Percentiles rank a stretch among this genome's conserved stretches.
phyloP scores from a whole-genome alignment of 2,113 vertebrate genomes.

The Prochilodus magdalenae region DNA sequence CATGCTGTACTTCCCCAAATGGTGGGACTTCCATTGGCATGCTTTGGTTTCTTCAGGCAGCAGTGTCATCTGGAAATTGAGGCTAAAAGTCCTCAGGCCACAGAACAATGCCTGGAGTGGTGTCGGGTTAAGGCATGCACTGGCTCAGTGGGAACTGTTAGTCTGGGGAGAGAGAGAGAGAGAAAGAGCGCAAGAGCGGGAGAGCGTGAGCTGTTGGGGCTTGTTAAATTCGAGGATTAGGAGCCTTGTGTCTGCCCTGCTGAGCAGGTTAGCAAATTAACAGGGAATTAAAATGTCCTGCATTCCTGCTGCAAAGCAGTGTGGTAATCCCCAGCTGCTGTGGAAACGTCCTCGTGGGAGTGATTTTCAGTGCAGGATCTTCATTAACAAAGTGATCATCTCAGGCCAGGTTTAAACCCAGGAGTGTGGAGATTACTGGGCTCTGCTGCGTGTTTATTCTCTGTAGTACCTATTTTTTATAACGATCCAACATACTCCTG shows the following conservation, averaged over 20 bases:
- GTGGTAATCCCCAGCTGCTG: constrained; percentile 62
- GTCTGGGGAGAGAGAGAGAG: neutral
- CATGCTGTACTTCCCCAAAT: neutral
- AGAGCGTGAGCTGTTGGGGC: constrained; percentile 55
- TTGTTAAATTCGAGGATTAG: constrained; percentile 51
- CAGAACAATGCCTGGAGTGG: constrained; percentile 2
- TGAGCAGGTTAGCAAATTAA: constrained; percentile 79
- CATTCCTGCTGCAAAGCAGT: constrained; percentile 69
- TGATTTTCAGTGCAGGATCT: neutral
- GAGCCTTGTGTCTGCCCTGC: constrained; percentile 66
- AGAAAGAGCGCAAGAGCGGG: constrained; percentile 37
- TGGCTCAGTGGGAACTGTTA: neutral
- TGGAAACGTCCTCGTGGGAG: neutral
- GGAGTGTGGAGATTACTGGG: neutral
- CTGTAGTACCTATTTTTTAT: neutral
- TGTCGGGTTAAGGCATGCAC: neutral
- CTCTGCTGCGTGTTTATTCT: neutral
- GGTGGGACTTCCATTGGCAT: neutral
- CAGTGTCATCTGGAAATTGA: constrained; percentile 34
- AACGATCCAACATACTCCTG: too few relatives aligned
- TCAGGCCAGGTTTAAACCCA: neutral
- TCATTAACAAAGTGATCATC: neutral
- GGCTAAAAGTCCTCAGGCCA: constrained; percentile 31
- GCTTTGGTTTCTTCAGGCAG: neutral
- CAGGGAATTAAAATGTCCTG: constrained; percentile 74